Evolutionary conservation across 2,888 invertebrate species (phyloP), one percentile per base, ranked within the genome.

Genomic region (Campaea margaritaria): DNA sequence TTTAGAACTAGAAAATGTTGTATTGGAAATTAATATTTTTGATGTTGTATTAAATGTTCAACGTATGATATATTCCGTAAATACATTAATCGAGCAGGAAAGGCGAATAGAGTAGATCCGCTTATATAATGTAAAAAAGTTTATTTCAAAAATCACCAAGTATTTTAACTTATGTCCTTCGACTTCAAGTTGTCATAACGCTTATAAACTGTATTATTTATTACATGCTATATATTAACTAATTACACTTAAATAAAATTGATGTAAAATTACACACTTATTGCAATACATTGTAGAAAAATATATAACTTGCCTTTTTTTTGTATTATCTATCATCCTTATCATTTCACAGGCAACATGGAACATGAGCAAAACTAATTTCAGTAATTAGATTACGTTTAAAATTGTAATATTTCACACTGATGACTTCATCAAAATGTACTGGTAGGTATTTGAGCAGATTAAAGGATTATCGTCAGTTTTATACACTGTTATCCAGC

Each of bases 181-280:
- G 48, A 56, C 53, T 62, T 46, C 7, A 47, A 47, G 13, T 43
- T 21, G n/a, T 43, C 43, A 21, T 34, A 38, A 43, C 38, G 52
- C 58, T 53, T 48, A 39, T 15, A 14, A 41, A 58, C 31, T 46
- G 16, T 52, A 52, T 52, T 54, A 48, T 39, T 51, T 36, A 57
- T 14, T 49, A 38, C 49, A 39, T 46, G 38, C 48, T 43, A 11
- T 51, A 38, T 13, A 52, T 15, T 41, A 38, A 42, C 27, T 54
- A 54, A 54, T 51, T 28, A 28, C 14, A 49, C 14, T 34, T 13
- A 16, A 39, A 41, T 43, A 12, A 53, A 62, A 61, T 60, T 55
- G 31, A 57, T 61, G 63, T 65, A 60, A 60, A 67, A 62, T 51
- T 65, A 65, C 57, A 63, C 39, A 54, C 21, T 21, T 21, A 31